These are phyloP conservation scores for Notodonta dromedarius DNA, from an alignment of 2,888 invertebrate species.

Conservation along the genomic window DNA sequence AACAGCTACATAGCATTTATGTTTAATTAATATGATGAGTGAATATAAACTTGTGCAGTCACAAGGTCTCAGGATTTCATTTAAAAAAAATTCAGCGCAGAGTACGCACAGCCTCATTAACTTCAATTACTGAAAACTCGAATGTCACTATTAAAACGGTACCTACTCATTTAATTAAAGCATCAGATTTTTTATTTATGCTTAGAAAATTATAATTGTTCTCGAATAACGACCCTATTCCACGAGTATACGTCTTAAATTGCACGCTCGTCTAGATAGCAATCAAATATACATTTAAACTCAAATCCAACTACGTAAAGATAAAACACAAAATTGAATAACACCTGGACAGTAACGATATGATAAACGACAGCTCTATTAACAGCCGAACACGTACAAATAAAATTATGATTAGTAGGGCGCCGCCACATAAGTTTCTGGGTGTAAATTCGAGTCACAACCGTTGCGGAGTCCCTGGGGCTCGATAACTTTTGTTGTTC, in stretches of 20 bases:
- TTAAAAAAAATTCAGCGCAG: constrained; percentile 1
- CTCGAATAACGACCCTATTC: too few relatives aligned
- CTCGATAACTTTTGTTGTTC: constrained; percentile 32
- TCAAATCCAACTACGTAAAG: background rate
- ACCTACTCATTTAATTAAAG: constrained; percentile 14
- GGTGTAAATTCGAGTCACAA: constrained; percentile 12
- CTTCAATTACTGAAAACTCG: constrained; percentile 5
- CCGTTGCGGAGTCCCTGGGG: constrained; percentile 15
- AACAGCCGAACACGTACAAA: constrained; percentile 29
- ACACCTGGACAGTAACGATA: constrained; percentile 13
- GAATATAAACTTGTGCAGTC: background rate
- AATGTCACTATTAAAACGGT: constrained; percentile 13
- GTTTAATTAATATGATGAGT: background rate
- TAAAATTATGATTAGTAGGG: constrained; percentile 35
- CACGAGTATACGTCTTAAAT: too few relatives aligned
- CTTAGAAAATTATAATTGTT: too few relatives aligned
- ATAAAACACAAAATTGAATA: constrained; percentile 25
- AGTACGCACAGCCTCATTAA: constrained; percentile 11
- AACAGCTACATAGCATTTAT: background rate
- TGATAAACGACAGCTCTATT: constrained; percentile 28
- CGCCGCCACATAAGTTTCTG: constrained; percentile 22
- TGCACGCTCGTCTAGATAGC: too few relatives aligned
- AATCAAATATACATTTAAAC: background rate
- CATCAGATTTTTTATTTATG: too few relatives aligned
- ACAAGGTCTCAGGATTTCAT: background rate